Percentiles rank a stretch among this genome's conserved stretches.
Conservation (phyloP, 1,140 invertebrate species). For the Berghia stephanieae region DNA sequence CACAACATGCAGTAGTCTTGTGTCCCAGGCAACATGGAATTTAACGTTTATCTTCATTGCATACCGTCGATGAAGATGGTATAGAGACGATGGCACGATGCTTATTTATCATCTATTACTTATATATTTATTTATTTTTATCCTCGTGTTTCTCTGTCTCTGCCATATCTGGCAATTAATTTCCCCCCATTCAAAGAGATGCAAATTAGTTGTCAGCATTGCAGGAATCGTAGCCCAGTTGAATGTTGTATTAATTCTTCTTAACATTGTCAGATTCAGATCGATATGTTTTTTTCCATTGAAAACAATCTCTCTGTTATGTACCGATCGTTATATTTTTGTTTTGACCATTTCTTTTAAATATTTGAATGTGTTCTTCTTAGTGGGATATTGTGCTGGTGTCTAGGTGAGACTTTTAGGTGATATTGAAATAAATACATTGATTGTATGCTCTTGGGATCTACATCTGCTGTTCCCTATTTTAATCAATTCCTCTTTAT, state of each 20-base stretch:
- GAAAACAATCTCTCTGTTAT: neutral
- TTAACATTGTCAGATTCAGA: neutral
- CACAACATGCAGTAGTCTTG: neutral
- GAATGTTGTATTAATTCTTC: neutral
- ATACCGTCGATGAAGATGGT: neutral
- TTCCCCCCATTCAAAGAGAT: too few relatives aligned
- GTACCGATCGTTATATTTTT: too few relatives aligned
- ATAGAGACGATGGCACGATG: neutral
- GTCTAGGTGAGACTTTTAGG: too few relatives aligned
- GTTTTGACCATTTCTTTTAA: too few relatives aligned
- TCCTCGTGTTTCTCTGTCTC: neutral
- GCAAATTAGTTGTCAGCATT: too few relatives aligned
- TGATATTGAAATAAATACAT: too few relatives aligned
- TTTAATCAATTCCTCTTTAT: too few relatives aligned
- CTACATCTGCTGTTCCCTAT: too few relatives aligned
- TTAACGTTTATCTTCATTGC: neutral
- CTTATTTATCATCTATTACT: neutral
- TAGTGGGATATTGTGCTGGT: too few relatives aligned
- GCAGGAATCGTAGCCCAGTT: neutral
- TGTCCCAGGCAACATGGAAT: neutral
- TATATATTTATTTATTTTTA: neutral
- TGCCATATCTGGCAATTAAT: neutral
- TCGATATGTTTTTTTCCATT: neutral
- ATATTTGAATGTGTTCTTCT: too few relatives aligned
- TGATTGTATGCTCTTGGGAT: too few relatives aligned